Evolutionary conservation across 1,140 invertebrate species (phyloP).

Genomic region (Bradysia coprophila): DNA sequence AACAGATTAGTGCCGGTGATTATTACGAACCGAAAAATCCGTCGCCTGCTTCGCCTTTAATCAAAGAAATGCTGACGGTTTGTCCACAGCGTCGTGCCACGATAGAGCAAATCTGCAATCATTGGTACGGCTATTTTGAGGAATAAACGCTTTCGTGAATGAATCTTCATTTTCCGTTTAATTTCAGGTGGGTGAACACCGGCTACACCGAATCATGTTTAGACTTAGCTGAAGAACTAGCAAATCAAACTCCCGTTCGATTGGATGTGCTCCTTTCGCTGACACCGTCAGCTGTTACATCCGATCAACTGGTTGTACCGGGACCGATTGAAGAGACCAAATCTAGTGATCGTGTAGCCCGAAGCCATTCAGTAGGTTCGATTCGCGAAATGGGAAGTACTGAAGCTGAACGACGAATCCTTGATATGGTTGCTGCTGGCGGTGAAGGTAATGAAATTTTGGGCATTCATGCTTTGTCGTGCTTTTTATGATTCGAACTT

Average conservation of each 20-base stretch:
- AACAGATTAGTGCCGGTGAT: constrained; percentile 92
- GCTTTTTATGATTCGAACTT: no score
- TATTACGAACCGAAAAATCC: constrained; percentile 93
- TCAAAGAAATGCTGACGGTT: constrained; percentile 85
- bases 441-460: no score
- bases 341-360: constrained; percentile 15
- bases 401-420: constrained; percentile 40
- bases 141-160: not conserved
- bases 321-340: constrained; percentile 24
- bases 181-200: constrained; percentile 62
- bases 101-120: constrained; percentile 83
- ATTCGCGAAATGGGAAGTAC: constrained; percentile 36
- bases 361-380: constrained; percentile 46
- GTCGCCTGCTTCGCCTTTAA: constrained; percentile 88
- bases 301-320: constrained; percentile 47
- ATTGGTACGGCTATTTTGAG: constrained; percentile 37
- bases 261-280: constrained; percentile 73
- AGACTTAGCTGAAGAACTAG: constrained; percentile 70
- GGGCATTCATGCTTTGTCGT: no score
- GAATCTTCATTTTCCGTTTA: constrained; percentile 2
- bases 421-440: constrained; percentile 37
- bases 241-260: constrained; percentile 74
- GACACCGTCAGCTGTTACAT: constrained; percentile 44
- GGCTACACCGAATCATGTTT: constrained; percentile 68
- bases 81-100: constrained; percentile 75